Conservation (phyloP, 1,140 invertebrate genomes). For the Trigoniulus corallinus region DNA sequence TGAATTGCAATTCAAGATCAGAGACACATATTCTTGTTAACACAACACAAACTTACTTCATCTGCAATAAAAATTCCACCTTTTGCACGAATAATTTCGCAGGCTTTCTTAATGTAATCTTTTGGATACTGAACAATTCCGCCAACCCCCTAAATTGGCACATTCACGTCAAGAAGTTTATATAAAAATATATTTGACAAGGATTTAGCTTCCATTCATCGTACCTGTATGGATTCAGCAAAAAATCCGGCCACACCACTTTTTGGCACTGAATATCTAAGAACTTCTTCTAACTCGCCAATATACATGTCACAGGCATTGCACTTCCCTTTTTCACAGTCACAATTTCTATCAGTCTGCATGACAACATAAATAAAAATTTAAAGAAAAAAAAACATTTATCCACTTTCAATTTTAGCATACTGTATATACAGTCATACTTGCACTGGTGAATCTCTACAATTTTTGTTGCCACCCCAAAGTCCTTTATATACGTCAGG, state of each 20-base stretch:
- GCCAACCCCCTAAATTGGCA: constrained; percentile 49
- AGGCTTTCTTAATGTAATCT: constrained; percentile 65
- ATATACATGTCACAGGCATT: constrained; percentile 58
- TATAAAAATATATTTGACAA: constrained; percentile 1
- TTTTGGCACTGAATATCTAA: constrained; percentile 55
- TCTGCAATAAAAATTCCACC: constrained; percentile 83
- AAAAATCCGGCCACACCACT: constrained; percentile 70
- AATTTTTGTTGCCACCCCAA: constrained; percentile 73
- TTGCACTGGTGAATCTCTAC: constrained; percentile 73
- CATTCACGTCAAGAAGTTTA: neutral
- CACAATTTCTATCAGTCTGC: constrained; percentile 6
- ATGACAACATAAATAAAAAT: neutral
- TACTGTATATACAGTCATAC: no score
- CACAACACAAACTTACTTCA: constrained; percentile 40
- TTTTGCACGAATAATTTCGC: constrained; percentile 52
- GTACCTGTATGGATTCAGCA: constrained; percentile 81
- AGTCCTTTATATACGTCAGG: constrained; percentile 76
- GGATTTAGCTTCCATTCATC: neutral
- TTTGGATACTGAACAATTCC: constrained; percentile 83
- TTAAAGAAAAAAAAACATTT: neutral
- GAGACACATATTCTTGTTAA: neutral
- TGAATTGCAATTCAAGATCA: no score
- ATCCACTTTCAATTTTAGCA: constrained; percentile 7
- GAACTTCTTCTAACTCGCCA: constrained; percentile 57
- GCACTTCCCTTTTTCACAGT: constrained; percentile 35